phyloP scores from a whole-genome alignment of 2,113 vertebrate species.

The Cavia porcellus region DNA sequence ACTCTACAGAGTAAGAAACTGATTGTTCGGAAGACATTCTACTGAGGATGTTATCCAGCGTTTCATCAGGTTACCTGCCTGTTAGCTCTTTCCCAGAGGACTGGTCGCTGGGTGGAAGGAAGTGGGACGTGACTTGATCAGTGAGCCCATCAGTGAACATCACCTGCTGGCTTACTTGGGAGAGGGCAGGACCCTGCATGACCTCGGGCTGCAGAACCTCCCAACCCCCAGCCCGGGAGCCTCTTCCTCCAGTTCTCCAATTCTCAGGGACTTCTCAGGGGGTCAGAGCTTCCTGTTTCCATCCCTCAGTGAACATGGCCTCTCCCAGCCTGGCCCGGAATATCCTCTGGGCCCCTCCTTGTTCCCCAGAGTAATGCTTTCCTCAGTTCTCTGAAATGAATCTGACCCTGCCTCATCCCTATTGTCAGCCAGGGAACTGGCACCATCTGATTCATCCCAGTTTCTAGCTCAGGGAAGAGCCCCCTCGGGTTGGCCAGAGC shows the following conservation, averaged over 20 bases:
- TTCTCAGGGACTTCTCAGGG: not conserved
- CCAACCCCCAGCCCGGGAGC: not conserved
- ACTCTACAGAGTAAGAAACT: not conserved
- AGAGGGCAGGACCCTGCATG: not conserved
- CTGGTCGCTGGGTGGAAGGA: not conserved
- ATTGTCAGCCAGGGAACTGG: not conserved
- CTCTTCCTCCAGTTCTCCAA: not conserved
- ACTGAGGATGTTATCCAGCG: not conserved
- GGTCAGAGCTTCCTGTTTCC: not conserved
- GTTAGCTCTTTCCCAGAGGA: not conserved
- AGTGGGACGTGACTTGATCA: not conserved
- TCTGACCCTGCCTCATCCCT: not conserved
- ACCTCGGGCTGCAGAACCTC: not conserved
- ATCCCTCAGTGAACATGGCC: not conserved
- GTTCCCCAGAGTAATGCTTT: not conserved
- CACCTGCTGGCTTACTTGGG: not conserved
- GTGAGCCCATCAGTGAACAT: not conserved
- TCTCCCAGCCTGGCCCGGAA: not conserved
- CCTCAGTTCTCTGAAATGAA: not conserved
- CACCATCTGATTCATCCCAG: not conserved
- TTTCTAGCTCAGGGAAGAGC: not conserved
- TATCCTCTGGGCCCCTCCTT: too few relatives aligned
- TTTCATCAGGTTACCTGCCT: not conserved
- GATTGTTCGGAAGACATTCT: not conserved
- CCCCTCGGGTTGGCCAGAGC: not conserved